Evolutionary conservation across 2,888 invertebrate genomes (phyloP).

Genomic region (Sipunculus nudus): DNA sequence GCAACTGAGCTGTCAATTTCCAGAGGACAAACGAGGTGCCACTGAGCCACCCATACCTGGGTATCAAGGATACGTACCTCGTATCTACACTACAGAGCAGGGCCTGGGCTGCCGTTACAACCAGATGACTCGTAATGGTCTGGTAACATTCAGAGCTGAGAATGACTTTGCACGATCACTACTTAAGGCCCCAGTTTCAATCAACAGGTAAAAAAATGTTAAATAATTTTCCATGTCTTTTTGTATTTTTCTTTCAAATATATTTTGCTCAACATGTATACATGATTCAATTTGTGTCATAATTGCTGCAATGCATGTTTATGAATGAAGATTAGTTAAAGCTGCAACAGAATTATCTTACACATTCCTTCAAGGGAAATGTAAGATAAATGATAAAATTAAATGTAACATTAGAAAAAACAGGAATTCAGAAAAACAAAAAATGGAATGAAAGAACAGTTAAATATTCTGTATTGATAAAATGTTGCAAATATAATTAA

Average conservation of each 20-base stretch:
- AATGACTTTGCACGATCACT: conserved; percentile 27
- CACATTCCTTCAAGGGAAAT: too few species aligned
- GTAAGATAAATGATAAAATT: too few species aligned
- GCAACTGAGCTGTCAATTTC: conserved; percentile 7
- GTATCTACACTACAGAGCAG: conserved; percentile 61
- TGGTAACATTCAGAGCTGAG: conserved; percentile 58
- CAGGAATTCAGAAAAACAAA: too few species aligned
- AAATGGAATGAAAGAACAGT: too few species aligned
- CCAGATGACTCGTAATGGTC: conserved; percentile 55
- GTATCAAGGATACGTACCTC: conserved; percentile 64
- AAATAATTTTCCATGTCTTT: not conserved
- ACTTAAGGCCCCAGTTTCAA: conserved; percentile 13
- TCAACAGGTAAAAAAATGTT: conserved; percentile 18
- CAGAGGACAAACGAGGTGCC: conserved; percentile 54
- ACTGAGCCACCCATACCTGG: conserved; percentile 66
- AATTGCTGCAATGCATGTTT: too few species aligned
- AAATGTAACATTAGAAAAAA: too few species aligned
- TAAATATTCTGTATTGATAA: too few species aligned
- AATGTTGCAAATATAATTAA: too few species aligned
- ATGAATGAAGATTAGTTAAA: too few species aligned
- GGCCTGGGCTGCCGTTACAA: conserved; percentile 63
- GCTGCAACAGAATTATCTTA: too few species aligned
- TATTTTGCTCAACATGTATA: too few species aligned
- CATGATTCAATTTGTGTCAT: too few species aligned
- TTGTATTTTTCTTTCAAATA: not conserved